Conservation (phyloP, 2,888 invertebrate species). For the Drosophila cognata region DNA sequence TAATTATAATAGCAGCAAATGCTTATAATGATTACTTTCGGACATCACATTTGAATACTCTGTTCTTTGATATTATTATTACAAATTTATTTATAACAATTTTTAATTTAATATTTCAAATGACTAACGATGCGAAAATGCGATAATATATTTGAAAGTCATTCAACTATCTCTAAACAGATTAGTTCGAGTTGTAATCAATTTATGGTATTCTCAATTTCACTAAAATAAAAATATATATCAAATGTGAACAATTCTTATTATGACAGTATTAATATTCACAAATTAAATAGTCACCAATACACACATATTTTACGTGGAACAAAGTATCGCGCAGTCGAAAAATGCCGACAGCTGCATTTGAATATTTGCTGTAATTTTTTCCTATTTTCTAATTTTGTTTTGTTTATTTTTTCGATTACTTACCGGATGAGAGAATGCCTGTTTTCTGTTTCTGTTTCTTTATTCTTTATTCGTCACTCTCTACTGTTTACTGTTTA, state of each 20-base stretch:
- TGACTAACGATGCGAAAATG: not conserved
- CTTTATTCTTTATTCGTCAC: not conserved
- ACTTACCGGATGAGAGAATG: not conserved
- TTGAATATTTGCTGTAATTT: not conserved
- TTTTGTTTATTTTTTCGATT: not conserved
- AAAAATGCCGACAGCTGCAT: not conserved
- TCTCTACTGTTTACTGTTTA: not conserved
- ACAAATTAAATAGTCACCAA: not conserved
- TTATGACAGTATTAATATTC: not conserved
- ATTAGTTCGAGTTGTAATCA: not conserved
- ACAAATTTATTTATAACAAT: not conserved
- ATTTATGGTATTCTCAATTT: not conserved
- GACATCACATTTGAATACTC: not conserved
- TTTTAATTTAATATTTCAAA: not conserved
- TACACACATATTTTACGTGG: not conserved
- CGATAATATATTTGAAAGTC: not conserved
- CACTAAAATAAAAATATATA: not conserved
- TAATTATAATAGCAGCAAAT: conserved; percentile 28
- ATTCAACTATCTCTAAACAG: not conserved
- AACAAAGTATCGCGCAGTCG: not conserved
- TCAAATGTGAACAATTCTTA: not conserved
- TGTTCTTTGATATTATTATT: not conserved
- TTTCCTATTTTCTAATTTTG: not conserved
- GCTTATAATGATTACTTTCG: conserved; percentile 9
- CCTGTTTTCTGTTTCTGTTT: not conserved